Percentiles rank a stretch among this genome's conserved stretches.
phyloP scores from a whole-genome alignment of 1,140 invertebrate species.

The Varroa destructor region DNA sequence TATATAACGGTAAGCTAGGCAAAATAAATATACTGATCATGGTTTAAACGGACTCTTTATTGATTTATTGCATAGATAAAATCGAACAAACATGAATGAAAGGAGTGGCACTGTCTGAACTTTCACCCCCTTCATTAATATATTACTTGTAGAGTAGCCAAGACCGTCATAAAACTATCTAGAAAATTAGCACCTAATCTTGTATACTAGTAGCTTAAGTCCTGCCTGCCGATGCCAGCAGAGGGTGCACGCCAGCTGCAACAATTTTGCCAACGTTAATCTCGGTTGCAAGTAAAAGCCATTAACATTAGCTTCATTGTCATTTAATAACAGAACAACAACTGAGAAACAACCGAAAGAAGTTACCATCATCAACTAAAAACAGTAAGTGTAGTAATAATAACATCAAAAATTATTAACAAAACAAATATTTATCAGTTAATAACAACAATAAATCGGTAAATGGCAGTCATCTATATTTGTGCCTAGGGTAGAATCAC shows the following conservation, averaged over 20 bases:
- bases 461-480: too few relatives aligned
- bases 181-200: slow-evolving; percentile 26
- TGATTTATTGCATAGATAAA: slow-evolving; percentile 28
- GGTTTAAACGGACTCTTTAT: slow-evolving; percentile 26
- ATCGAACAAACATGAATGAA: slow-evolving; percentile 26
- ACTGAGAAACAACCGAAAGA: too few relatives aligned
- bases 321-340: neutral
- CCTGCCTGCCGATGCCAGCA: neutral
- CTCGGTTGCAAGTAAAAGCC: neutral
- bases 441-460: too few relatives aligned
- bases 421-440: too few relatives aligned
- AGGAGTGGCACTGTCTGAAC: neutral
- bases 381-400: too few relatives aligned
- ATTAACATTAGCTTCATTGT: neutral
- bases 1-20: neutral
- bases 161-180: slow-evolving; percentile 18
- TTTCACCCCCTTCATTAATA: neutral
- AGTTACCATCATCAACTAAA: too few relatives aligned
- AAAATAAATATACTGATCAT: neutral
- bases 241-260: neutral
- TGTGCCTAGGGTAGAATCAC: too few relatives aligned
- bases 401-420: too few relatives aligned
- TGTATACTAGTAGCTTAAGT: neutral
- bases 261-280: neutral
- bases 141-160: slow-evolving; percentile 21